Evolutionary conservation across 1,140 invertebrate species (phyloP).

Genomic region (Ladona fulva): DNA sequence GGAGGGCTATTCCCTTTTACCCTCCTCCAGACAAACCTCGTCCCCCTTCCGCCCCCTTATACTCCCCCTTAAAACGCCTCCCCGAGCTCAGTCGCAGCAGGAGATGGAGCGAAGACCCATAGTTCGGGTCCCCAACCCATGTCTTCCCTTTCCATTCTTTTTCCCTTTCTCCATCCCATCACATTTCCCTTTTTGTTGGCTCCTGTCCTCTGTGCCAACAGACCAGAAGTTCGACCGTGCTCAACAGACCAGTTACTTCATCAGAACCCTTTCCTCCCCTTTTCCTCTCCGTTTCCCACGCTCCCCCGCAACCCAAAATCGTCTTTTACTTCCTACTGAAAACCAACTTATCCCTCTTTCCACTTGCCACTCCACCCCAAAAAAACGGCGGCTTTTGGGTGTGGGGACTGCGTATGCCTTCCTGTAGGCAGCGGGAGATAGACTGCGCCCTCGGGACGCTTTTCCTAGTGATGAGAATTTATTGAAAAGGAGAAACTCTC

Average conservation of each 20-base stretch:
- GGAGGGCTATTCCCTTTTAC: neutral
- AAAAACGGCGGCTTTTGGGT: no score
- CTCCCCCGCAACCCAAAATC: neutral
- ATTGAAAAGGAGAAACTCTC: conserved; percentile 13
- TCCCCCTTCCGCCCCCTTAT: no score
- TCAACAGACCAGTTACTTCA: conserved; percentile 16
- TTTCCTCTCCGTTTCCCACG: neutral
- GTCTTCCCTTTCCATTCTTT: neutral
- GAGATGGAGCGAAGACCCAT: neutral
- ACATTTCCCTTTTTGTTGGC: neutral
- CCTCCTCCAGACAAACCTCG: no score
- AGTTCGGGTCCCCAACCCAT: neutral
- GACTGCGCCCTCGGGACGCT: neutral
- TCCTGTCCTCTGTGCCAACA: conserved; percentile 8
- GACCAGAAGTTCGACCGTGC: conserved; percentile 13
- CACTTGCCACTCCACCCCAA: neutral
- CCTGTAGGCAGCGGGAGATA: neutral
- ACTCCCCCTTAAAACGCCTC: neutral
- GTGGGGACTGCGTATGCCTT: neutral
- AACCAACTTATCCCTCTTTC: neutral
- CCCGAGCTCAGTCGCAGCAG: neutral
- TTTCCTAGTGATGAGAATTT: conserved; percentile 14
- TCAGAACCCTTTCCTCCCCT: conserved; percentile 11
- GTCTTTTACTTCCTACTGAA: neutral
- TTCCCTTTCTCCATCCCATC: neutral